Evolutionary conservation across 2,113 vertebrate genomes (phyloP), one percentile per base, ranked within the genome.

Genomic region (Alexandromys fortis): DNA sequence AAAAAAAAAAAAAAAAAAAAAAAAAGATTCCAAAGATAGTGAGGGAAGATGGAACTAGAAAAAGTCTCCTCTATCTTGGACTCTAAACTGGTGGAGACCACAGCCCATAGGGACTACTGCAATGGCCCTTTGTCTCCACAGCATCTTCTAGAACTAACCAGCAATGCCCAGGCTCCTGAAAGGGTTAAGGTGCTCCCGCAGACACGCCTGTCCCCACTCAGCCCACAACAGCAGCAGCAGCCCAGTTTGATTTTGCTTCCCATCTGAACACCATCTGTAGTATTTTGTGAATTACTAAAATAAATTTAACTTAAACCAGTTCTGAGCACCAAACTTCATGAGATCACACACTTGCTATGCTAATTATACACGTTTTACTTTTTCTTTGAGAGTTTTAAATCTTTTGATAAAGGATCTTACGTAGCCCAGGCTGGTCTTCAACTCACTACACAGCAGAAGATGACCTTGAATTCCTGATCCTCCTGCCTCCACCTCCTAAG

Each of bases 301-400:
- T 89, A 93, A 95, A 88, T 24, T 86, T 83, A 94, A 72, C 58
- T 86, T 75, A 58, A 93, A 45, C 78, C 81, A 86, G 49, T 42
- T 91, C 26, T 30, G 78, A 82, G 35, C 42, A 88, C 87, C 38
- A 47, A 61, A 61, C 72, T 17, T 28, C 68, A 47, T 68, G 58
- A 91, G 63, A 70, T 52, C 89, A 35, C 30, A 92, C 86, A 85
- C 47, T 49, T 58, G 26, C 12, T 45, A 38, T 45, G 4, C 33
- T 83, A 90, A 72, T 24, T 47, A 61, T 14, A 38, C 24, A 58
- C 7, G 19, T 87, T 45, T 81, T 35, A 58, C 49, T 89, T 73
- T 75, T 42, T 35, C 35, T 58, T 58, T 55, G 24, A 38, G 58
- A n/a, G 70, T 73, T 73, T 55, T 47, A 63, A 38, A 52, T 70